phyloP scores from a whole-genome alignment of 1,140 invertebrate species.

The Ceratina calcarata region DNA sequence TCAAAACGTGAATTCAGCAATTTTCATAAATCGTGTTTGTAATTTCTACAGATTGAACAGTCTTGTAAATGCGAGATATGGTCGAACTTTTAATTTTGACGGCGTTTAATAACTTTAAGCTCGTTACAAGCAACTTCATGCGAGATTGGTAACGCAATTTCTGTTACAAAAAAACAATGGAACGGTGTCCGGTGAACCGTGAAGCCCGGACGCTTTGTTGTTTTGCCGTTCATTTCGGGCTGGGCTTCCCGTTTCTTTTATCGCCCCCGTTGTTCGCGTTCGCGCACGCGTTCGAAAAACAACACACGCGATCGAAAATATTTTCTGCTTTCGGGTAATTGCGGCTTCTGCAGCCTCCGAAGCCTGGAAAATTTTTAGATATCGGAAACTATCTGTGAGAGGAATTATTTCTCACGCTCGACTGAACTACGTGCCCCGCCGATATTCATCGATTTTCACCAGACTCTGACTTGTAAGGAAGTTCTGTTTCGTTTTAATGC shows the following conservation, averaged over 20 bases:
- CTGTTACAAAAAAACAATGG: neutral
- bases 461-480: neutral
- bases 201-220: neutral
- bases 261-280: neutral
- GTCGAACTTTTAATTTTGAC: neutral
- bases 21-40: too few relatives aligned
- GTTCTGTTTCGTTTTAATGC: too few relatives aligned
- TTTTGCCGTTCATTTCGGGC: neutral
- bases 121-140: neutral
- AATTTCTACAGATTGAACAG: neutral
- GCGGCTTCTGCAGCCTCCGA: neutral
- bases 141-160: constrained; percentile 12
- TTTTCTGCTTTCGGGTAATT: neutral
- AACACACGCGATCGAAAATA: neutral
- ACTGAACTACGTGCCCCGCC: neutral
- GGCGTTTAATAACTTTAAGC: constrained; percentile 19
- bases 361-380: neutral
- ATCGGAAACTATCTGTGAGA: neutral
- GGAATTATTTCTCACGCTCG: neutral
- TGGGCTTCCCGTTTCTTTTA: neutral
- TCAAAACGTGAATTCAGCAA: too few relatives aligned
- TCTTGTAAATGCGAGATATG: neutral
- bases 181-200: neutral
- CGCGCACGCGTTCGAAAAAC: neutral
- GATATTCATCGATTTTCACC: neutral